A percentile compares a stretch with the other conserved stretches of the same genome.
phyloP scores from a whole-genome alignment of 2,113 vertebrate genomes.

The Pteropus alecto region DNA sequence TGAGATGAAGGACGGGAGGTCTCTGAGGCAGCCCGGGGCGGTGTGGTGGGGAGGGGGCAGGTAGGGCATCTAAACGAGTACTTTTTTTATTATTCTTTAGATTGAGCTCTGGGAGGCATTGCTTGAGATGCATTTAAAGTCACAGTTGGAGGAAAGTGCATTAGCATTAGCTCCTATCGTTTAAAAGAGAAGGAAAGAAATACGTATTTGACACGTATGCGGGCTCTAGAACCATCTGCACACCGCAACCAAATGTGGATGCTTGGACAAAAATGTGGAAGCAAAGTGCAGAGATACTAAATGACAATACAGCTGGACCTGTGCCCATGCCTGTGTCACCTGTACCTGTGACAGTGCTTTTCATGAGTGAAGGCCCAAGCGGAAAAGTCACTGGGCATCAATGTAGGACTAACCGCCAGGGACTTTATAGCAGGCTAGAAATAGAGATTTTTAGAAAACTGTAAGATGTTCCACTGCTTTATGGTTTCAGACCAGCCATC shows the following conservation, averaged over 20 bases:
- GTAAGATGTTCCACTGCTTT: not conserved
- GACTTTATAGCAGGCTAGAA: not conserved
- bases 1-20: not conserved
- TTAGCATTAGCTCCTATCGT: not conserved
- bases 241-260: not conserved
- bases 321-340: not conserved
- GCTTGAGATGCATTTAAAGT: not conserved
- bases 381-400: not conserved
- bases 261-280: not conserved
- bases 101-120: not conserved
- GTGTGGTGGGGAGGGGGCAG: too few relatives aligned
- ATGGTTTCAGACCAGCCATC: not conserved
- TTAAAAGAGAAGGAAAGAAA: not conserved
- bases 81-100: not conserved
- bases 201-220: not conserved
- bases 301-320: accelerated
- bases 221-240: not conserved
- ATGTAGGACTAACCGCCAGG: not conserved
- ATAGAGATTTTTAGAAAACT: not conserved
- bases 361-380: not conserved
- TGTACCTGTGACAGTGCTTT: not conserved
- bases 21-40: not conserved
- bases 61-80: not conserved
- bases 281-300: too few relatives aligned
- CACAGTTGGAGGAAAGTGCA: not conserved